These are phyloP conservation scores for Telmatochromis sp. DNA, from an alignment of 2,113 vertebrate species.

Conservation along the genomic window DNA sequence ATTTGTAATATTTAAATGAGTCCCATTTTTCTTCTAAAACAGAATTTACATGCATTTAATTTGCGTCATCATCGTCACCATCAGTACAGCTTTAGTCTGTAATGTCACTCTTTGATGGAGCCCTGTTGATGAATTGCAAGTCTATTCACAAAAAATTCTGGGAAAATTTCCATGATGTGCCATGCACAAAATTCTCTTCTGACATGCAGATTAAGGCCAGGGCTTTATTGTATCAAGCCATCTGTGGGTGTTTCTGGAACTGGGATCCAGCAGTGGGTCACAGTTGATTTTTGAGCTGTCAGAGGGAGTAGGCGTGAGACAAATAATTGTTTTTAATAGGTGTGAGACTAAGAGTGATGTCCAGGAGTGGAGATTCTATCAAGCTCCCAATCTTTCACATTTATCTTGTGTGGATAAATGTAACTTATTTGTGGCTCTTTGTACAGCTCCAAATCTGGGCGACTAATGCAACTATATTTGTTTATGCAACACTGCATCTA, in stretches of 20 bases:
- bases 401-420: neutral
- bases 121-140: neutral
- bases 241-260: slow-evolving; percentile 36
- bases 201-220: slow-evolving; percentile 18
- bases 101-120: neutral
- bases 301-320: slow-evolving; percentile 26
- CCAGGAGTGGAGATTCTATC: neutral
- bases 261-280: slow-evolving; percentile 28
- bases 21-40: neutral
- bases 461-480: neutral
- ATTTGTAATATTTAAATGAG: neutral
- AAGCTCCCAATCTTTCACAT: neutral
- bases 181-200: slow-evolving; percentile 7
- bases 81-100: neutral
- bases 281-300: slow-evolving; percentile 13
- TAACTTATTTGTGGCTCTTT: neutral
- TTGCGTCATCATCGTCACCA: neutral
- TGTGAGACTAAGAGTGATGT: neutral
- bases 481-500: neutral
- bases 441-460: neutral
- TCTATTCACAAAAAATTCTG: neutral
- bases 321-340: slow-evolving; percentile 26
- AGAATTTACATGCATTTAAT: neutral
- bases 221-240: neutral
- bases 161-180: slow-evolving; percentile 11